Percentiles rank a stretch among this genome's conserved stretches.
Evolutionary conservation across 2,113 vertebrate genomes (phyloP).

Genomic region (Rattus rattus): DNA sequence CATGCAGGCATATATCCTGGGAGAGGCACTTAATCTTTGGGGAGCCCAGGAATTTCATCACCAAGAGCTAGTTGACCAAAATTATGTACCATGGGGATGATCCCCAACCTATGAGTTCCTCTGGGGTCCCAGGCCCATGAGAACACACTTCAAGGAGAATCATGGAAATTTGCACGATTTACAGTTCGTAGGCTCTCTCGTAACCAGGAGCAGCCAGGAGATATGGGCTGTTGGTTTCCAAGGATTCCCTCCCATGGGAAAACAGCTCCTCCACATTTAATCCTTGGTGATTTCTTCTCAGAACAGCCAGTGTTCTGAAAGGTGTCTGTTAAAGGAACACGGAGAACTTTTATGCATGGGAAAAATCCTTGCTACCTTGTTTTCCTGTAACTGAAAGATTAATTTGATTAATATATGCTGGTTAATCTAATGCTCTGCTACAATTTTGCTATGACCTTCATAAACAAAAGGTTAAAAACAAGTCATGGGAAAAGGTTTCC

Average conservation of each 20-base stretch:
- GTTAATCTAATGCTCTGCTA: not conserved
- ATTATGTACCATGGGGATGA: not conserved
- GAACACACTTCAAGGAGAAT: not conserved
- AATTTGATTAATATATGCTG: not conserved
- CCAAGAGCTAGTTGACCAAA: not conserved
- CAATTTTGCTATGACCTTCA: not conserved
- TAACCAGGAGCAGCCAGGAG: not conserved
- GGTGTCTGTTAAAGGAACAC: not conserved
- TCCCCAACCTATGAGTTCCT: not conserved
- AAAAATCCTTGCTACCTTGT: not conserved
- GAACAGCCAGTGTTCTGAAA: not conserved
- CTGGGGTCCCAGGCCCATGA: not conserved
- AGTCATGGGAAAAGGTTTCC: too few relatives aligned
- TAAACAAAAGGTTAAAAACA: too few relatives aligned
- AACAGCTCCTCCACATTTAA: not conserved
- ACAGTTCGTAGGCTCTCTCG: not conserved
- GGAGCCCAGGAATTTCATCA: not conserved
- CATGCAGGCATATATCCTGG: not conserved
- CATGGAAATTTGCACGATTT: not conserved
- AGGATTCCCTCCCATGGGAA: not conserved
- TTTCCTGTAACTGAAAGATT: not conserved
- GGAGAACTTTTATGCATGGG: not conserved
- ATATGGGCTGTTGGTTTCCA: not conserved
- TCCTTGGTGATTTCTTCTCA: not conserved
- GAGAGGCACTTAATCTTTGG: not conserved